These are phyloP conservation scores for Mactra quadrangularis DNA, from an alignment of 1,140 invertebrate genomes.

Conservation along the genomic window DNA sequence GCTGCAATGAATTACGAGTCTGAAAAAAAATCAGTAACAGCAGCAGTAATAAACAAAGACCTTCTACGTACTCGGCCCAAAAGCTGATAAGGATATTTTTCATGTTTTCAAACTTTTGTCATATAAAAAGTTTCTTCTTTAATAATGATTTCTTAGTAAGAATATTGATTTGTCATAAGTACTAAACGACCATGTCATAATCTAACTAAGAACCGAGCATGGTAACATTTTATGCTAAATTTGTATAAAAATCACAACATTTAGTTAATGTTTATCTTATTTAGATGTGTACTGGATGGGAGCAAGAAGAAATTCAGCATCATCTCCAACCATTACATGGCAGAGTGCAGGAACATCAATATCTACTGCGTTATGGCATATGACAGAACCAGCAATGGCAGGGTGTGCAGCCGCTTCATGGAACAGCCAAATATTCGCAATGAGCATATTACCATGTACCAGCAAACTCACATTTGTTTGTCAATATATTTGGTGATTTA, in stretches of 20 bases:
- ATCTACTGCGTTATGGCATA: background rate
- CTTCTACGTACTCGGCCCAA: too few species aligned
- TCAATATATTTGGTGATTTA: conserved; percentile 6
- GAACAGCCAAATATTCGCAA: background rate
- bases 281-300: conserved; percentile 12
- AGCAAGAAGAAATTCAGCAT: background rate
- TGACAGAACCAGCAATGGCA: background rate
- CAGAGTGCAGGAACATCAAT: conserved; percentile 6
- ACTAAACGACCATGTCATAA: background rate
- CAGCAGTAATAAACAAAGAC: too few species aligned
- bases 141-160: too few species aligned
- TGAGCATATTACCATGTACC: background rate
- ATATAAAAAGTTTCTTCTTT: too few species aligned
- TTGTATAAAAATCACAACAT: background rate
- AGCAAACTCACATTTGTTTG: background rate
- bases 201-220: background rate
- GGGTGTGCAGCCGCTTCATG: background rate
- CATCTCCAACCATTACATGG: background rate
- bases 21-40: too few species aligned
- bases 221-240: background rate
- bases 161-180: background rate
- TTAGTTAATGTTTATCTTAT: background rate
- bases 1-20: too few species aligned
- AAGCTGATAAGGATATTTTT: too few species aligned
- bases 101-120: too few species aligned